Conservation (phyloP, 2,888 invertebrate genomes). For the Drosophila suboccidentalis region DNA sequence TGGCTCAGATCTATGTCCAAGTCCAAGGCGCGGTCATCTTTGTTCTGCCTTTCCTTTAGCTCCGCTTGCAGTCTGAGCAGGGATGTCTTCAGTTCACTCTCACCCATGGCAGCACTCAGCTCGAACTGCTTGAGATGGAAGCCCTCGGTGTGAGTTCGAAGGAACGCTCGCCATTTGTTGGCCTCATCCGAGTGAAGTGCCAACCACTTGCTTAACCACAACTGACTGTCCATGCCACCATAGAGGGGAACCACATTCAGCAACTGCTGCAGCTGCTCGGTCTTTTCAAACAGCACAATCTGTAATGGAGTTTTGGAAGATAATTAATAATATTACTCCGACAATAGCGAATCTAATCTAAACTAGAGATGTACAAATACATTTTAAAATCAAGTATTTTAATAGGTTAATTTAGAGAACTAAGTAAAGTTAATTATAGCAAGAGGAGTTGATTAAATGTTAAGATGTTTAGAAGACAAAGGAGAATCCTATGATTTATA, state of each 20-base stretch:
- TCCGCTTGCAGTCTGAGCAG: slow-evolving; percentile 39
- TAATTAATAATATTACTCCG: not conserved
- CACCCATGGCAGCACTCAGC: not conserved
- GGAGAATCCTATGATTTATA: no score
- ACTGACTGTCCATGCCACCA: slow-evolving; percentile 69
- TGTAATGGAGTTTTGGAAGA: slow-evolving; percentile 11
- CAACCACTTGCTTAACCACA: slow-evolving; percentile 70
- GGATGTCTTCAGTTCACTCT: slow-evolving; percentile 7
- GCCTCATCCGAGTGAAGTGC: slow-evolving; percentile 71
- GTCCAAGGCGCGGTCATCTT: not conserved
- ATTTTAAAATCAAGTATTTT: no score
- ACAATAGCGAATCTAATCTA: no score
- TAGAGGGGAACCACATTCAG: slow-evolving; percentile 77
- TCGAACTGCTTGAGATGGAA: slow-evolving; percentile 58
- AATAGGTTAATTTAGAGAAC: no score
- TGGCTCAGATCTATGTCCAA: slow-evolving; percentile 39
- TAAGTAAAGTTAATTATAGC: no score
- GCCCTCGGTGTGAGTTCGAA: slow-evolving; percentile 25
- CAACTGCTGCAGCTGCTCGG: slow-evolving; percentile 68
- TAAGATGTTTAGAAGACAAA: no score
- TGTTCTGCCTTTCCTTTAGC: slow-evolving; percentile 29
- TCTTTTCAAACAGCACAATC: slow-evolving; percentile 61
- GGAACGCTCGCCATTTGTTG: slow-evolving; percentile 56
- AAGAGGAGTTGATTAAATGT: no score
- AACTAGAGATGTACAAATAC: no score